Evolutionary conservation across 2,797 vertebrate genomes (phyloP).

Genomic region (Paguma larvata): DNA sequence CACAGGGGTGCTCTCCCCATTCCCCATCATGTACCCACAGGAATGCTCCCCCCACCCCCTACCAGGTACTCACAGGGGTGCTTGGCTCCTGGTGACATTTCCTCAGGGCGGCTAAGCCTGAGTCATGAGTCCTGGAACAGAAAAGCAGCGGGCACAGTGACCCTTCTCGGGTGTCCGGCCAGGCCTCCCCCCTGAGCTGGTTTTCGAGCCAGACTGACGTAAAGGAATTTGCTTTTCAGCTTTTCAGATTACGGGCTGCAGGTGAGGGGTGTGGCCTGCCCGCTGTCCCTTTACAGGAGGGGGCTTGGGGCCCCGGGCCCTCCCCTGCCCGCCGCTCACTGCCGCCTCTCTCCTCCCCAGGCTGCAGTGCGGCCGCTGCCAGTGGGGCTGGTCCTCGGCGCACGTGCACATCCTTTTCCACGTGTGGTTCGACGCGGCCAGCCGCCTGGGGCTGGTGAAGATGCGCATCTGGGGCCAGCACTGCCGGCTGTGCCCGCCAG

Average conservation of each 20-base stretch:
- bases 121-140: neutral
- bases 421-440: neutral
- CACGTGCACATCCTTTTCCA: conserved; percentile 46
- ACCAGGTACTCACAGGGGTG: too few species aligned
- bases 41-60: too few species aligned
- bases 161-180: too few species aligned
- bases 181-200: rapidly evolving
- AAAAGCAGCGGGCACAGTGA: neutral
- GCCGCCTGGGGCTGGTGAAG: conserved; percentile 25
- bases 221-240: neutral
- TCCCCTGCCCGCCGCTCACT: neutral
- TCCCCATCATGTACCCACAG: too few species aligned
- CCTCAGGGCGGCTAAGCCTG: neutral
- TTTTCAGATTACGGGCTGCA: rapidly evolving
- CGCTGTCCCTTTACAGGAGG: neutral
- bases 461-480: neutral
- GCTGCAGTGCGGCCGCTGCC: conserved; percentile 59
- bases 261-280: too few species aligned
- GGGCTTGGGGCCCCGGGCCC: too few species aligned
- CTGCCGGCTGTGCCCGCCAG: neutral
- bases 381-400: conserved; percentile 12
- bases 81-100: neutral
- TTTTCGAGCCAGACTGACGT: rapidly evolving
- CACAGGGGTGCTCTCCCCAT: too few species aligned
- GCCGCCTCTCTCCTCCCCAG: neutral